Conservation (phyloP, 2,888 invertebrate species). For the Brassicogethes aeneus region DNA sequence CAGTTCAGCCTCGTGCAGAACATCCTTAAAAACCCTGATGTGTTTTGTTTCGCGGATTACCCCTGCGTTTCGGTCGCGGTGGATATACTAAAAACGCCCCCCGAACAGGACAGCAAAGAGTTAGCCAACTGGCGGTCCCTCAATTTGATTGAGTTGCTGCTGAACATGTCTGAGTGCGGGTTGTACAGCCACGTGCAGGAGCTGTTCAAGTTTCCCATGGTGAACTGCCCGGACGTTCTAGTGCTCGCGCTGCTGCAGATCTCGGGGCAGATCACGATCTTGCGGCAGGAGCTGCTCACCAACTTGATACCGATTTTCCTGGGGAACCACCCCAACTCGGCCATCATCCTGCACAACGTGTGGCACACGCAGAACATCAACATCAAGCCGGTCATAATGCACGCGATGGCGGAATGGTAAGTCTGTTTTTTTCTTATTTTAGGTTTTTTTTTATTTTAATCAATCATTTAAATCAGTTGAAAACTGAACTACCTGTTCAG, state of each 20-base stretch:
- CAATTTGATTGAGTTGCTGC: slow-evolving; percentile 79
- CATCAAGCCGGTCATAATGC: slow-evolving; percentile 81
- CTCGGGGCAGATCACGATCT: slow-evolving; percentile 64
- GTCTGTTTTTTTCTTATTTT: no score
- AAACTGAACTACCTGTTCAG: no score
- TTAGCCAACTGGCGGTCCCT: slow-evolving; percentile 88
- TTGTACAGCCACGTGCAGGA: slow-evolving; percentile 77
- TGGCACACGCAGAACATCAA: slow-evolving; percentile 76
- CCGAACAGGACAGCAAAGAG: slow-evolving; percentile 92
- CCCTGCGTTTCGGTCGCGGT: slow-evolving; percentile 79
- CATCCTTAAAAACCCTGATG: slow-evolving; percentile 82
- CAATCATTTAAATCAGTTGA: no score
- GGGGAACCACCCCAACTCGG: slow-evolving; percentile 93
- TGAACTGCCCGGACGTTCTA: slow-evolving; percentile 91
- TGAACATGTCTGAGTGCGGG: slow-evolving; percentile 82
- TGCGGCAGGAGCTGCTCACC: slow-evolving; percentile 80
- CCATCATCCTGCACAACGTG: slow-evolving; percentile 90
- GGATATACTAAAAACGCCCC: slow-evolving; percentile 86
- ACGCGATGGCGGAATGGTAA: slow-evolving; percentile 97
- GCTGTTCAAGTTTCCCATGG: slow-evolving; percentile 83
- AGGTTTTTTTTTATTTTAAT: no score
- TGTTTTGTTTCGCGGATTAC: slow-evolving; percentile 91
- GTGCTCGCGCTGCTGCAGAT: slow-evolving; percentile 84
- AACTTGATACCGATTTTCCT: slow-evolving; percentile 88
- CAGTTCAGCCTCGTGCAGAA: slow-evolving; percentile 83